These are phyloP conservation scores for Ctenomys sociabilis DNA, from an alignment of 2,113 vertebrate species.

Conservation along the genomic window DNA sequence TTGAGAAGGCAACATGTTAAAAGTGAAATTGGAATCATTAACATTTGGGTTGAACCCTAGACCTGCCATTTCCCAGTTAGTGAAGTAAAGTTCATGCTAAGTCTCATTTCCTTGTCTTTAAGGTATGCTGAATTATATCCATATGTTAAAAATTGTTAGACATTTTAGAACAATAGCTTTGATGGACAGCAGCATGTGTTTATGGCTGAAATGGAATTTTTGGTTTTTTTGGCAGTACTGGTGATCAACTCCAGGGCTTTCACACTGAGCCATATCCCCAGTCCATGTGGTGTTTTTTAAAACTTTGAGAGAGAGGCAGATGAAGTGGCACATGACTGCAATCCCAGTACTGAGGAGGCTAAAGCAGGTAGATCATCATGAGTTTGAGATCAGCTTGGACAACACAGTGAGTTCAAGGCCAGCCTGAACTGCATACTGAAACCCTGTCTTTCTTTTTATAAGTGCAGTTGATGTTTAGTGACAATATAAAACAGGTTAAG, in stretches of 20 bases:
- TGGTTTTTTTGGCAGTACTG: not conserved
- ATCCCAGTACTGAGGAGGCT: not conserved
- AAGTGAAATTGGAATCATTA: slow-evolving; percentile 16
- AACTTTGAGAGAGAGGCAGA: not conserved
- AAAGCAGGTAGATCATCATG: not conserved
- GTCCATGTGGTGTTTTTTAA: not conserved
- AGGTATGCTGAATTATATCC: slow-evolving; percentile 9
- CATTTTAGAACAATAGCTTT: slow-evolving; percentile 12
- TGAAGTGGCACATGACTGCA: not conserved
- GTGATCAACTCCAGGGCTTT: not conserved
- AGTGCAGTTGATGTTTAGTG: slow-evolving; percentile 81
- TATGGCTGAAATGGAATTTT: not conserved
- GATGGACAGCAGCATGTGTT: not conserved
- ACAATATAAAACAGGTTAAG: slow-evolving; percentile 80
- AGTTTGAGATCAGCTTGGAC: not conserved
- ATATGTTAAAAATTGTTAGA: not conserved
- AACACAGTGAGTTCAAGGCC: not conserved
- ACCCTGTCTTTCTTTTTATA: not conserved
- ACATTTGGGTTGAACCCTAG: not conserved
- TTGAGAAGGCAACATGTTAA: not conserved
- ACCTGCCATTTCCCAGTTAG: not conserved
- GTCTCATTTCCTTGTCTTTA: slow-evolving; percentile 35
- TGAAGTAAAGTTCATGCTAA: slow-evolving; percentile 1
- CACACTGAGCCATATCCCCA: not conserved
- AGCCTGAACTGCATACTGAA: not conserved